Percentiles rank a stretch among this genome's conserved stretches.
phyloP scores from a whole-genome alignment of 2,888 invertebrate species.

The Epinotia bilunana region DNA sequence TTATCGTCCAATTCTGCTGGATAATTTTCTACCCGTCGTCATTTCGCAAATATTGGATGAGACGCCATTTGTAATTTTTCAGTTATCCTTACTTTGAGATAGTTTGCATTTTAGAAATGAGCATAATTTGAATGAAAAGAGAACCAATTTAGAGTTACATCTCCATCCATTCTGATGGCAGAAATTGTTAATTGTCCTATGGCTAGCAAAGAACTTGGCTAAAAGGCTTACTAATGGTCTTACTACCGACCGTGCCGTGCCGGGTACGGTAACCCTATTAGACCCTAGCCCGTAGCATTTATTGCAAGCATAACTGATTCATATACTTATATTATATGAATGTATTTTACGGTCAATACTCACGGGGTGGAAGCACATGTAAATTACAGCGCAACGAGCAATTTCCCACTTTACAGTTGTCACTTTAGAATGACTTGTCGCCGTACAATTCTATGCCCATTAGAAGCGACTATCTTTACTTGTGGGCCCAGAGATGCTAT shows the following conservation, averaged over 20 bases:
- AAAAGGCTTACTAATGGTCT: constrained; percentile 12
- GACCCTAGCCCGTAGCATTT: constrained; percentile 15
- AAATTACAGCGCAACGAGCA: background rate
- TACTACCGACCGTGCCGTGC: constrained; percentile 10
- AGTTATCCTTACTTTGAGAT: constrained; percentile 13
- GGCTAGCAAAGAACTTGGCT: background rate
- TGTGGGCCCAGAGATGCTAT: too few relatives aligned
- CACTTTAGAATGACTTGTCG: background rate
- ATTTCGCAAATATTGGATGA: constrained; percentile 43
- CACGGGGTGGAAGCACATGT: background rate
- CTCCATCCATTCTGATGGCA: background rate
- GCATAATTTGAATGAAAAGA: constrained; percentile 16
- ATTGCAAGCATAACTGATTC: background rate
- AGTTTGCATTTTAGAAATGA: constrained; percentile 16
- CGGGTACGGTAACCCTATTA: constrained; percentile 18
- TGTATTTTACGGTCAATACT: background rate
- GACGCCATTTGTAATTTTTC: constrained; percentile 43
- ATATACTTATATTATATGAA: background rate
- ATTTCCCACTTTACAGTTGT: constrained; percentile 1
- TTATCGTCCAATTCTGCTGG: constrained; percentile 41
- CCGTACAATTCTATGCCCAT: too few relatives aligned
- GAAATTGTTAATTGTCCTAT: background rate
- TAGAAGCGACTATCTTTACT: too few relatives aligned
- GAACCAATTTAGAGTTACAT: background rate
- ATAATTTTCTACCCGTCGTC: constrained; percentile 34